phyloP scores from a whole-genome alignment of 2,113 vertebrate species.

The Oceanodroma tethys region DNA sequence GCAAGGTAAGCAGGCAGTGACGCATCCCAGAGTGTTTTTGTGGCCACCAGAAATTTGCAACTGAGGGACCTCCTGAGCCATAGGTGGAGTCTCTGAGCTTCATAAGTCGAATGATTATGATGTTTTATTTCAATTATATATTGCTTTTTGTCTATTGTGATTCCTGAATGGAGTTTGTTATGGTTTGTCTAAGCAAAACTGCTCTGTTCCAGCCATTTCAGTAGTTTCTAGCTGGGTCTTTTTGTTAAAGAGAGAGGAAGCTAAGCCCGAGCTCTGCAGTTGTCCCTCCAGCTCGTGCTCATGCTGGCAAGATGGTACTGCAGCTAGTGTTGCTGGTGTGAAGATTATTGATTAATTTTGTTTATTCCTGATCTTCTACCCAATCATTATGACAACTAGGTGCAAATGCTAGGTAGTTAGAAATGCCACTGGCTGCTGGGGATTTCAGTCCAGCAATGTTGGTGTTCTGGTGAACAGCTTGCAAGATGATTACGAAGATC shows the following conservation, averaged over 20 bases:
- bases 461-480: background rate
- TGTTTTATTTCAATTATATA: background rate
- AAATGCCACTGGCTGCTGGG: background rate
- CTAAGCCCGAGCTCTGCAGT: background rate
- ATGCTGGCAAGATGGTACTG: background rate
- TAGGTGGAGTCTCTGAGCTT: background rate
- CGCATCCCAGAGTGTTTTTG: background rate
- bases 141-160: background rate
- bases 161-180: background rate
- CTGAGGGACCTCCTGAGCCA: background rate
- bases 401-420: background rate
- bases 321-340: background rate
- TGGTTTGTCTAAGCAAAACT: background rate
- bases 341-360: background rate
- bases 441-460: background rate
- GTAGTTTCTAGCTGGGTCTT: background rate
- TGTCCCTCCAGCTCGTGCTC: background rate
- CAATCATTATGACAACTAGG: background rate
- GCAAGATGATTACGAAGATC: background rate
- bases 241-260: background rate
- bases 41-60: background rate
- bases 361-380: background rate
- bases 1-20: background rate
- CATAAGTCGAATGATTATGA: background rate
- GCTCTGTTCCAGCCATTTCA: background rate